Evolutionary conservation across 1,140 invertebrate genomes (phyloP).

Genomic region (Macrobrachium nipponense): DNA sequence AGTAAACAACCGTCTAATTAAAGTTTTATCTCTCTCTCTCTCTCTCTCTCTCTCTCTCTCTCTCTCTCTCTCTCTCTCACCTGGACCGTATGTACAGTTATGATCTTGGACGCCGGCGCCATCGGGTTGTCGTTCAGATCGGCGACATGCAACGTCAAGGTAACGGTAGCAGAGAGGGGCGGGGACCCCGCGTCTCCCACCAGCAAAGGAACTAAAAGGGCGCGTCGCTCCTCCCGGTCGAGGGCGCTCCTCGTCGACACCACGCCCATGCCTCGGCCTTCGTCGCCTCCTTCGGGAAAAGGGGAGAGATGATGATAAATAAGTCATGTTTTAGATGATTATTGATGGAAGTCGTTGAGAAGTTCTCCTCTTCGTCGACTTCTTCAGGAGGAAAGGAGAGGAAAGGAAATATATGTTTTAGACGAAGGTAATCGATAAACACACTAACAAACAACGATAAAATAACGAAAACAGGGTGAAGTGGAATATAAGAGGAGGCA

Average conservation of each 20-base stretch:
- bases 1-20: no score
- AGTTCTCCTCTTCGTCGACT: no score
- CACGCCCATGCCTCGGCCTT: not conserved
- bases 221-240: slow-evolving; percentile 13
- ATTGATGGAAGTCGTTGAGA: no score
- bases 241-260: not conserved
- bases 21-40: no score
- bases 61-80: not conserved
- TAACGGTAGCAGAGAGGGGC: slow-evolving; percentile 1
- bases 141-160: not conserved
- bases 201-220: not conserved
- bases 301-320: not conserved
- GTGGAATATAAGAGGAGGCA: no score
- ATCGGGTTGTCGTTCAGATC: slow-evolving; percentile 2
- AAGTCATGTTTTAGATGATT: no score
- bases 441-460: no score
- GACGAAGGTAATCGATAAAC: no score
- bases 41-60: no score
- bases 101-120: slow-evolving; percentile 1
- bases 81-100: slow-evolving; percentile 2
- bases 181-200: slow-evolving; percentile 6
- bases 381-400: no score
- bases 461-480: no score
- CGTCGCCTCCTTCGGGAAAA: not conserved
- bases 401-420: no score